phyloP scores from a whole-genome alignment of 2,113 vertebrate genomes.

The Ascaphus truei region DNA sequence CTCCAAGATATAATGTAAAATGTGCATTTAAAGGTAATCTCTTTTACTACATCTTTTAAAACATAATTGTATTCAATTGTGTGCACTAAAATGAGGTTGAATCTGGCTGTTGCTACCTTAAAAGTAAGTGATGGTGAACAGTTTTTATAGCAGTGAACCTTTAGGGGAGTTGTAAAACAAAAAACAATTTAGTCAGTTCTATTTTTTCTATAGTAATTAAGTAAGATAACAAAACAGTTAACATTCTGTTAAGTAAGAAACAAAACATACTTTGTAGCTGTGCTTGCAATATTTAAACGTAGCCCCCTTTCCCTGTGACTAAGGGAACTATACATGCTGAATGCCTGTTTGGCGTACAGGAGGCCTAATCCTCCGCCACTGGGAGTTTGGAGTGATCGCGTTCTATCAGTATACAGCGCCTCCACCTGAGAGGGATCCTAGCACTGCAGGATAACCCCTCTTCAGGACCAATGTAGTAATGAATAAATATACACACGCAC shows the following conservation, averaged over 20 bases:
- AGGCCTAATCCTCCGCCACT: too few relatives aligned
- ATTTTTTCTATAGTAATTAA: background rate
- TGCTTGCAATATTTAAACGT: too few relatives aligned
- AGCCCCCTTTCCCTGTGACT: too few relatives aligned
- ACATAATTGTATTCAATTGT: constrained; percentile 20
- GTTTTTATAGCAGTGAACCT: background rate
- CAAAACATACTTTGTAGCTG: too few relatives aligned
- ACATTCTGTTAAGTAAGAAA: background rate
- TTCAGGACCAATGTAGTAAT: too few relatives aligned
- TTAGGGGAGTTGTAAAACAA: background rate
- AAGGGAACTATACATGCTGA: too few relatives aligned
- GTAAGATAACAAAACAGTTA: background rate
- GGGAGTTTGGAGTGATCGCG: too few relatives aligned
- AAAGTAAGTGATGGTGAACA: background rate
- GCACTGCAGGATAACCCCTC: too few relatives aligned
- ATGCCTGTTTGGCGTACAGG: too few relatives aligned
- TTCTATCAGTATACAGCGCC: too few relatives aligned
- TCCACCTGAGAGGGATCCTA: too few relatives aligned
- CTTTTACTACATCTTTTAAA: constrained; percentile 26
- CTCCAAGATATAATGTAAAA: constrained; percentile 1
- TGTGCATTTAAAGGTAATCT: constrained; percentile 9
- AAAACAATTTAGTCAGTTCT: background rate
- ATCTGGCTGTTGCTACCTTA: constrained; percentile 6
- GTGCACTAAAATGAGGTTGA: background rate
- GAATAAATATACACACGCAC: too few relatives aligned